These are phyloP conservation scores for Platichthys flesus DNA, from an alignment of 2,113 vertebrate species.

Conservation along the genomic window DNA sequence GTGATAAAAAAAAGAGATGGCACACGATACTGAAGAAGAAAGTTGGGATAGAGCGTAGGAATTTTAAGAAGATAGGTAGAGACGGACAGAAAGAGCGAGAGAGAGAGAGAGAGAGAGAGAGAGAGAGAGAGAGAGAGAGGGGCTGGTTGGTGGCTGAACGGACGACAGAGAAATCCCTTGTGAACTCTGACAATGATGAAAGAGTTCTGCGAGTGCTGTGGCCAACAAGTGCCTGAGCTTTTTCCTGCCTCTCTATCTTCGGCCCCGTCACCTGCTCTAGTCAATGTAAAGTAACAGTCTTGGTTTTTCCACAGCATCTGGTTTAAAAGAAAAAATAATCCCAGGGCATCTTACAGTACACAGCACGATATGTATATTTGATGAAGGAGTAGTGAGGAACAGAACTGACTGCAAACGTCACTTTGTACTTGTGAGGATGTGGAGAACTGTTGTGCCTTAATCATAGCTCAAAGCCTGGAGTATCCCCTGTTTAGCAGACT, in stretches of 20 bases:
- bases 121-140: conserved; percentile 3
- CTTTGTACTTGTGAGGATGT: too few species aligned
- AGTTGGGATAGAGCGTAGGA: conserved; percentile 1
- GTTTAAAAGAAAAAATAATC: conserved; percentile 13
- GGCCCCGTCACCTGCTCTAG: conserved; percentile 18
- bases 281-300: conserved; percentile 25
- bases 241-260: conserved; percentile 13
- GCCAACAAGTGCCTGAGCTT: conserved; percentile 52
- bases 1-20: conserved; percentile 19
- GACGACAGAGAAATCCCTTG: conserved; percentile 50
- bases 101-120: too few species aligned
- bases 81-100: background rate
- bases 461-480: too few species aligned
- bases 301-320: conserved; percentile 11
- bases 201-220: conserved; percentile 60
- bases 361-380: background rate
- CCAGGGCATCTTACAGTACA: background rate
- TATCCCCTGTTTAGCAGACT: background rate
- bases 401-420: background rate
- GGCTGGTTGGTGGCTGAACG: conserved; percentile 32
- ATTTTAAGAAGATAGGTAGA: background rate
- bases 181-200: conserved; percentile 67
- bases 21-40: conserved; percentile 7
- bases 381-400: conserved; percentile 53
- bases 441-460: too few species aligned